Base-by-base conservation (phyloP, 2,888 invertebrate species). In the Petrophora chlorosata region DNA sequence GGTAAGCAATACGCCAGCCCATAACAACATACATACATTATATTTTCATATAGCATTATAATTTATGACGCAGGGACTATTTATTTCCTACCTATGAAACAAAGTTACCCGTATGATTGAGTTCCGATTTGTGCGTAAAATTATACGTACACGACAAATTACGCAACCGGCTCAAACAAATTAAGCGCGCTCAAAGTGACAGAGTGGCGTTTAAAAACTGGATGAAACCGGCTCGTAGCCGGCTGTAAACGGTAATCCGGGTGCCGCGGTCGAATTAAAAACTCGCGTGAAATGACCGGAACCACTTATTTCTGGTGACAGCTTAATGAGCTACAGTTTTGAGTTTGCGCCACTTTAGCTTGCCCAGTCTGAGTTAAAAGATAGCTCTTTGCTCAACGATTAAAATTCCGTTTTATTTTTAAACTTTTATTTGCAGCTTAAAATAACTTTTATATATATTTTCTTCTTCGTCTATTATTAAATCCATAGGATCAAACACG, bases 201-300 rank as follows among this genome's bases (percentile, higher is more conserved):
- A 56, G 56, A 60, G 63, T 53, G 55, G 59, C 52, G 54, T 60
- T 52, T 63, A 65, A 74, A 73, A 67, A 64, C 59, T 66, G 64
- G 65, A 65, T 65, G 57, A 65, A 62, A 65, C 63, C 56, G 50
- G 53, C 45, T 50, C 59, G 53, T 58, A 62, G 59, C 67, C 65
- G 61, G 70, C 54, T 65, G 63, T 65, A 63, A 56, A 54, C 61
- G 65, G 67, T 71, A 67, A 72, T 67, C 69, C 67, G 62, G 67
- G 53, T 49, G 44, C 44, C 61, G 67, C 56, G 62, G 65, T 61
- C 38, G 60, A 63, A 66, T 72, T 72, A 67, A 72, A 73, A 75
- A 74, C 65, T 67, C 66, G 62, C 57, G 66, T 60, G 63, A 66
- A 71, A 75, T 75, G 60, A 72, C 73, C 64, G 67, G 69, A 65